Evolutionary conservation across 2,797 vertebrate genomes (phyloP).

Genomic region (Thunnus albacares): DNA sequence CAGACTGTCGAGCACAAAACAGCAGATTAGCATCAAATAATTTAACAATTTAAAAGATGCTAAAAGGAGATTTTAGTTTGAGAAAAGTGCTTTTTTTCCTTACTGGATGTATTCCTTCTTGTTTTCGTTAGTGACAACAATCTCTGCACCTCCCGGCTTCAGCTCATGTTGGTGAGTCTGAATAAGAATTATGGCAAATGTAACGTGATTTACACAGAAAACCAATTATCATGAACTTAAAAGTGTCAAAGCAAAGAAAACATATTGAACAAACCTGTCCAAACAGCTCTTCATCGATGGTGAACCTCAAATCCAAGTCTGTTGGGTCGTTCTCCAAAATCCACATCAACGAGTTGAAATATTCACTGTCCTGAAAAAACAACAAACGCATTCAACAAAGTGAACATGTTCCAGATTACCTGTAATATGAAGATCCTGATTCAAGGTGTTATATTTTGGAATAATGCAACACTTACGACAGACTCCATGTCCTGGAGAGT

Average conservation of each 20-base stretch:
- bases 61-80: background rate
- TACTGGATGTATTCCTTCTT: constrained; percentile 99
- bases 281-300: constrained; percentile 97
- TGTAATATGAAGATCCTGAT: background rate
- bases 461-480: constrained; percentile 88
- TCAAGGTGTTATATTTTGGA: background rate
- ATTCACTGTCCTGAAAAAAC: constrained; percentile 92
- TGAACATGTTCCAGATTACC: background rate
- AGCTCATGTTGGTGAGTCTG: constrained; percentile 97
- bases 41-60: background rate
- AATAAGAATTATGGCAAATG: constrained; percentile 35
- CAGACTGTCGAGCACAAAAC: constrained; percentile 84
- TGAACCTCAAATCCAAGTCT: constrained; percentile 95
- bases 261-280: constrained; percentile 89
- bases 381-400: constrained; percentile 4
- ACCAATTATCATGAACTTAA: background rate
- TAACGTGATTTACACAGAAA: constrained; percentile 22
- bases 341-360: constrained; percentile 97
- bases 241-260: background rate
- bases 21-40: constrained; percentile 8
- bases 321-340: constrained; percentile 97
- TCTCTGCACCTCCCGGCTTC: constrained; percentile 92
- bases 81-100: constrained; percentile 68
- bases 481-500: constrained; percentile 97
- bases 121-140: constrained; percentile 94